Percentiles rank a stretch among this genome's conserved stretches.
Evolutionary conservation across 2,113 vertebrate genomes (phyloP).

Genomic region (Microcebus ravelobensis): DNA sequence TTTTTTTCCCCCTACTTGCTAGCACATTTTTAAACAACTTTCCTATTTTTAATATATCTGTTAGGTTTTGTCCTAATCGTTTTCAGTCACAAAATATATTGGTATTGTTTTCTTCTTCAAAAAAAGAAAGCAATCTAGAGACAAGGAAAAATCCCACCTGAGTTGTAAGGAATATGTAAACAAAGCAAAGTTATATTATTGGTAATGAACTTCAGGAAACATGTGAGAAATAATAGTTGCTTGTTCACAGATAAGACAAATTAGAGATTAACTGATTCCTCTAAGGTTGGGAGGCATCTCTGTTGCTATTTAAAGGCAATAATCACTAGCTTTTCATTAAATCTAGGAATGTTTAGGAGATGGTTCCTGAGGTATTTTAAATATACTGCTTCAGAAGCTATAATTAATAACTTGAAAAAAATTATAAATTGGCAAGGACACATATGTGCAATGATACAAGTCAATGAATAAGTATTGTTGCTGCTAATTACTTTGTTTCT

Average conservation of each 20-base stretch:
- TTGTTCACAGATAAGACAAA: constrained; percentile 75
- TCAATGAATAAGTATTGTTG: constrained; percentile 62
- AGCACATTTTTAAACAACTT: constrained; percentile 85
- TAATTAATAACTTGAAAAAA: constrained; percentile 81
- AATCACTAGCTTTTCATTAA: constrained; percentile 65
- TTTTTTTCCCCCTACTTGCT: constrained; percentile 67
- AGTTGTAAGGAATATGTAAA: constrained; percentile 80
- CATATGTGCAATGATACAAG: constrained; percentile 69
- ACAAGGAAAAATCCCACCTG: constrained; percentile 65
- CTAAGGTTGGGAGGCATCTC: constrained; percentile 63
- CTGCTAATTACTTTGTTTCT: constrained; percentile 70
- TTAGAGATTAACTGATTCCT: constrained; percentile 61
- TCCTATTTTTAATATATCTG: constrained; percentile 80
- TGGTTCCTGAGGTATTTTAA: constrained; percentile 68
- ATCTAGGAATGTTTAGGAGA: constrained; percentile 64
- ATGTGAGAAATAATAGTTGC: constrained; percentile 67
- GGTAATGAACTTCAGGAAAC: constrained; percentile 70
- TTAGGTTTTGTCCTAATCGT: constrained; percentile 81
- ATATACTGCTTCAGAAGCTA: constrained; percentile 67
- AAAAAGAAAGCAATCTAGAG: constrained; percentile 66
- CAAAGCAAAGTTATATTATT: constrained; percentile 80
- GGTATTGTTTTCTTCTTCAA: constrained; percentile 63
- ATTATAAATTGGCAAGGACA: constrained; percentile 68
- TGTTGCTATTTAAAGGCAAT: constrained; percentile 53
- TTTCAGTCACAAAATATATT: constrained; percentile 74